Base-by-base conservation (phyloP, 64 coral and sea anemone species). In the Trachythela sp. region DNA sequence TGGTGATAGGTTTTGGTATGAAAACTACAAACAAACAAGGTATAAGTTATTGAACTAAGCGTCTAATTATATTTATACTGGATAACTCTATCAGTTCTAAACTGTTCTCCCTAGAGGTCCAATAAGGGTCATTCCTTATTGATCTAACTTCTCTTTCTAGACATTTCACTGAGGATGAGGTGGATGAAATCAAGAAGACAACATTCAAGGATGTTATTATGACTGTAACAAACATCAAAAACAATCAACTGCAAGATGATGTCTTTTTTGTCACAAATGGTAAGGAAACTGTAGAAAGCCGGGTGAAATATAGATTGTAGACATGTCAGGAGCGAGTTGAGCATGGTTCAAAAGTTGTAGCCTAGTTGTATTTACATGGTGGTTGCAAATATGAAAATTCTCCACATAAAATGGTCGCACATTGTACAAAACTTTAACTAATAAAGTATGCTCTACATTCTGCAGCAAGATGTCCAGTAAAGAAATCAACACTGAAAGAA, bases 1-100 rank as follows among this genome's bases (percentile, higher is more conserved):
- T 80, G 75, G 75, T 34, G 75, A 80, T 37, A 35, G 75, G 15
- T 80, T 80, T 80, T 80, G 75, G 75, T 80, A 80, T 30, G 75
- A 80, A 37, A 80, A 80, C 30, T 80, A 34, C 75, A 80, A 39
- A 80, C 75, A 80, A 80, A 80, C 31, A 35, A 37, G 75, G 75
- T 80, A 80, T 39, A 36, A 14, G 0, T 80, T 24, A 35, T n/a
- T n/a, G n/a, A n/a, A n/a, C n/a, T n/a, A n/a, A n/a, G n/a, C n/a
- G n/a, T n/a, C n/a, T n/a, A n/a, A n/a, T n/a, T n/a, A n/a, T n/a
- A n/a, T n/a, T n/a, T n/a, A n/a, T n/a, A n/a, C n/a, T n/a, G n/a
- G n/a, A n/a, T n/a, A n/a, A n/a, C n/a, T n/a, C n/a, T n/a, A n/a
- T n/a, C n/a, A n/a, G n/a, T n/a, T n/a, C n/a, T 2, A 29, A 35